Base-by-base conservation (phyloP, 2,888 invertebrate genomes). In the Eupithecia abbreviata region DNA sequence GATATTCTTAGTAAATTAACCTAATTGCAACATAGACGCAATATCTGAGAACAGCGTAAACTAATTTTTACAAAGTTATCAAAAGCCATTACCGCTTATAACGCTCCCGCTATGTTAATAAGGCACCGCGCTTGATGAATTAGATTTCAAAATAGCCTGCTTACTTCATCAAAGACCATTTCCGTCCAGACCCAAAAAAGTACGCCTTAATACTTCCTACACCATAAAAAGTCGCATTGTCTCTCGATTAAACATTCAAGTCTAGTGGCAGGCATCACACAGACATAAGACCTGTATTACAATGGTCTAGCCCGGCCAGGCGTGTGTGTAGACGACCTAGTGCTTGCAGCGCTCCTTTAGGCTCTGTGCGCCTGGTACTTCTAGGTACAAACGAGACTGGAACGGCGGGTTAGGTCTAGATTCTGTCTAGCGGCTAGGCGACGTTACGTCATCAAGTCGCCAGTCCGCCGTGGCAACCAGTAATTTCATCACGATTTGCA, bases 331-430 rank as follows among this genome's bases (percentile, higher is more conserved):
- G 85, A 90, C 69, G 69, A 85, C 88, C 88, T 92, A 93, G 93
- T 92, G 85, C 89, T 92, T 89, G 84, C 76, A 86, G 18, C 43
- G 77, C 90, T 88, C 87, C 85, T 82, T 71, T 76, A 79, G 79
- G 74, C 83, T 87, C 87, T 94, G 92, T 74, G 81, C 82, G 83
- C 93, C 93, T 94, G 86, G 93, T 94, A 92, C 85, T 88, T 91
- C 89, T 93, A 93, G 93, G 93, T 92, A 93, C 90, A 87, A 90
- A 86, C 86, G 86, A 90, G 90, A 84, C 89, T 83, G 85, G 81
- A 83, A 79, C 69, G 75, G 62, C 75, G 78, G 80, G 75, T 80
- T 82, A 80, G 81, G 79, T 83, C 81, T 76, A 72, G 72, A 74
- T 71, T 72, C 45, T 62, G 76, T 76, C 75, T 75, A 77, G 79